phyloP scores from a whole-genome alignment of 1,140 invertebrate genomes.

The Subanguina moxae region DNA sequence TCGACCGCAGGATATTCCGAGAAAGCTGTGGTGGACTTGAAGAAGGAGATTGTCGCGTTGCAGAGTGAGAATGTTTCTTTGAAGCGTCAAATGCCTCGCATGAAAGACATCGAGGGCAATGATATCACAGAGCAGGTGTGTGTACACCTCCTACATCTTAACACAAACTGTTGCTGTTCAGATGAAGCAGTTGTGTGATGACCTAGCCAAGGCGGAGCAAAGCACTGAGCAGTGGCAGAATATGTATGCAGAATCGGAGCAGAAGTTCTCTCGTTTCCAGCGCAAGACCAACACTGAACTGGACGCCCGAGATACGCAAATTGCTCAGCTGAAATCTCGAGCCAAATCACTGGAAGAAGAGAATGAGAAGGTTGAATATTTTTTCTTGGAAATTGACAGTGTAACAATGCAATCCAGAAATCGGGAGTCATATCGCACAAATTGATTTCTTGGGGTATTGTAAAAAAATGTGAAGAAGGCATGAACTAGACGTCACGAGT shows the following conservation, averaged over 20 bases:
- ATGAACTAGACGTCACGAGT: too few relatives aligned
- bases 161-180: too few relatives aligned
- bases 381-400: too few relatives aligned
- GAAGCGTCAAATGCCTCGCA: not conserved
- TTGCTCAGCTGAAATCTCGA: not conserved
- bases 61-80: not conserved
- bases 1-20: too few relatives aligned
- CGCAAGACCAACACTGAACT: not conserved
- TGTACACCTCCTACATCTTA: too few relatives aligned
- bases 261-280: not conserved
- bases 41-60: not conserved
- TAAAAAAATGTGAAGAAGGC: too few relatives aligned
- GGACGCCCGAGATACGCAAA: not conserved
- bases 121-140: not conserved
- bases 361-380: not conserved
- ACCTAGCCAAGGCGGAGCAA: not conserved
- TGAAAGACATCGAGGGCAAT: not conserved
- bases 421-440: too few relatives aligned
- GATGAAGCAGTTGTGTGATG: too few relatives aligned
- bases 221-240: not conserved
- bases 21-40: not conserved
- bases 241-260: conserved; percentile 1
- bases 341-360: not conserved
- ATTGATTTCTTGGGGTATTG: too few relatives aligned
- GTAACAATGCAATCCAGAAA: too few relatives aligned